A percentile compares a stretch with the other conserved stretches of the same genome.
phyloP scores from a whole-genome alignment of 2,113 vertebrate genomes.

The Nerophis lumbriciformis region DNA sequence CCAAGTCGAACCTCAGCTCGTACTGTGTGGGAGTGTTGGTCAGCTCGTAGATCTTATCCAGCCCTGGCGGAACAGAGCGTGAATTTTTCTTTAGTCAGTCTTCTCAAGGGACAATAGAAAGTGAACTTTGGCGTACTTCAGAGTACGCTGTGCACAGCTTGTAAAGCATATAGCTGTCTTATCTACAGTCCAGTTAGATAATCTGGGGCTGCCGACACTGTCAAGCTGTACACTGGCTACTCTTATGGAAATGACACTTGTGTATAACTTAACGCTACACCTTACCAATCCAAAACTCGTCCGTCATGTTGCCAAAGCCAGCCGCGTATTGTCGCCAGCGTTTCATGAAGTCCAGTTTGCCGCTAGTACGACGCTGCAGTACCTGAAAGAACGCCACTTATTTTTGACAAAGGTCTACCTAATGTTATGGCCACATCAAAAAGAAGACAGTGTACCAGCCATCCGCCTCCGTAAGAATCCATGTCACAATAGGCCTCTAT shows the following conservation, averaged over 20 bases:
- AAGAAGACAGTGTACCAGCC: slow-evolving; percentile 68
- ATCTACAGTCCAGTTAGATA: no score
- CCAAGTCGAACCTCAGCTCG: slow-evolving; percentile 78
- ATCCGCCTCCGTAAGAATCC: slow-evolving; percentile 81
- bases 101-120: no score
- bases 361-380: slow-evolving; percentile 80
- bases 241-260: no score
- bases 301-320: slow-evolving; percentile 82
- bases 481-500: slow-evolving; percentile 83
- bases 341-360: slow-evolving; percentile 85
- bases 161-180: no score
- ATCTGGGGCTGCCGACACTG: no score
- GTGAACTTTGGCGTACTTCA: no score
- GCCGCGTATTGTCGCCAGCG: slow-evolving; percentile 82
- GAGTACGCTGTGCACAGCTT: no score
- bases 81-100: no score
- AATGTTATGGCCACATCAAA: background rate
- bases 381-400: slow-evolving; percentile 61
- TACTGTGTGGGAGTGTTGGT: slow-evolving; percentile 72
- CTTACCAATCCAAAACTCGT: slow-evolving; percentile 90
- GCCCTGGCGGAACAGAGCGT: slow-evolving; percentile 60
- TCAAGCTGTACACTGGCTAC: no score
- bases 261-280: no score
- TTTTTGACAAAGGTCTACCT: background rate
- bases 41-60: slow-evolving; percentile 82